Conservation (phyloP, 2,113 vertebrate genomes). For the Stictonetta naevosa region DNA sequence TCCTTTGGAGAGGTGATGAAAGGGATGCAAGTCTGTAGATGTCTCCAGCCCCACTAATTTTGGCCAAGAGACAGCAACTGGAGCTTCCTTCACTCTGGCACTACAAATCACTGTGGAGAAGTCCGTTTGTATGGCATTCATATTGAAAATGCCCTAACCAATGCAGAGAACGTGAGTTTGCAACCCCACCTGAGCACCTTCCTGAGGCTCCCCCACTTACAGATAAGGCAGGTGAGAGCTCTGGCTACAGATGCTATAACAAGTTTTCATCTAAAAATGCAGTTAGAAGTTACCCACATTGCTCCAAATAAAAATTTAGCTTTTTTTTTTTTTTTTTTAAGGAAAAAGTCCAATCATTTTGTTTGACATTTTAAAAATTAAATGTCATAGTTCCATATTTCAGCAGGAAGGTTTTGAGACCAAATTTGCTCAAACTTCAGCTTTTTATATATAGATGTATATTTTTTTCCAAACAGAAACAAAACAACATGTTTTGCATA, state of each 20-base stretch:
- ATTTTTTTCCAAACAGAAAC: conserved; percentile 18
- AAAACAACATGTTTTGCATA: conserved; percentile 44
- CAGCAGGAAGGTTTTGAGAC: conserved; percentile 16
- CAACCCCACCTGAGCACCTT: neutral
- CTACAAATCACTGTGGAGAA: neutral
- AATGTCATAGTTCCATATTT: conserved; percentile 27
- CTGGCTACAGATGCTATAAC: neutral
- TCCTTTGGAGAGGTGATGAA: neutral
- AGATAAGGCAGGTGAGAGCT: neutral
- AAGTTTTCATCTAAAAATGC: neutral
- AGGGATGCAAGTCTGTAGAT: neutral
- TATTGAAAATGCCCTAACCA: neutral
- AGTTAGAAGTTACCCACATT: neutral
- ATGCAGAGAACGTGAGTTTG: neutral
- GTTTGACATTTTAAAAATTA: conserved; percentile 29
- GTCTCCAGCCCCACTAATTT: neutral
- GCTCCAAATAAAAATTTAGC: neutral
- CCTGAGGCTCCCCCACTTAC: neutral
- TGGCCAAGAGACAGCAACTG: neutral
- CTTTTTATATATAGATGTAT: conserved; percentile 41
- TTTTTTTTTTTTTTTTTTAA: neutral
- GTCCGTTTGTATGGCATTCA: neutral
- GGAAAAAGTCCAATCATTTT: neutral
- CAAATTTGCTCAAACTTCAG: neutral
- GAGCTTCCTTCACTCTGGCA: neutral